Percentiles rank a stretch among this genome's conserved stretches.
Evolutionary conservation across 2,888 invertebrate species (phyloP).

Genomic region (Nomada lathburiana): DNA sequence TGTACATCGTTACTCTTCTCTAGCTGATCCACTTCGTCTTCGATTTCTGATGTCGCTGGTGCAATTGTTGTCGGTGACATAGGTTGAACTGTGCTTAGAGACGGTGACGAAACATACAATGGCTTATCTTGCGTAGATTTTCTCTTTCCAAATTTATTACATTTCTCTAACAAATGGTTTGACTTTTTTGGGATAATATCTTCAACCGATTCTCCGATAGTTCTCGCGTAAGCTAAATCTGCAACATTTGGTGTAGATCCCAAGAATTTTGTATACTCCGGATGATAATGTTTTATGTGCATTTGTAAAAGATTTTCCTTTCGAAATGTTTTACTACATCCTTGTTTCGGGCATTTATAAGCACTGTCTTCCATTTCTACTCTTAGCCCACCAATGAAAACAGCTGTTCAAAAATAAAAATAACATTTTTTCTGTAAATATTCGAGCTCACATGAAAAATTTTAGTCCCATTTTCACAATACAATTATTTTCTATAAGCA

Average conservation of each 20-base stretch:
- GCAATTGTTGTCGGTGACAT: constrained; percentile 56
- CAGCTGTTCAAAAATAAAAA: constrained; percentile 85
- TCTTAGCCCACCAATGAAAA: constrained; percentile 81
- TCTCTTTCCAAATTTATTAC: constrained; percentile 76
- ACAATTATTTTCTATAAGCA: background rate
- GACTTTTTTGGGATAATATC: constrained; percentile 82
- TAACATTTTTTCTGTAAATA: constrained; percentile 8
- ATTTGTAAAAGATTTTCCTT: constrained; percentile 96
- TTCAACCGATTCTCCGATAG: constrained; percentile 87
- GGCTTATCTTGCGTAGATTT: constrained; percentile 65
- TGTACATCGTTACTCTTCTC: constrained; percentile 64
- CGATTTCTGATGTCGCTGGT: constrained; percentile 54
- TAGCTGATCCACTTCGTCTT: constrained; percentile 64
- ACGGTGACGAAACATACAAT: constrained; percentile 33
- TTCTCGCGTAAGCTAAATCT: constrained; percentile 93
- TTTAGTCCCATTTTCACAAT: background rate
- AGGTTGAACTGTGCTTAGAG: constrained; percentile 48
- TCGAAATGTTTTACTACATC: constrained; percentile 95
- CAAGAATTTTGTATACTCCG: constrained; percentile 90
- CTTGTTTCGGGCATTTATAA: constrained; percentile 91
- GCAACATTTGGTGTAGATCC: constrained; percentile 94
- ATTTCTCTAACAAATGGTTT: constrained; percentile 83
- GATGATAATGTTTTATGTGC: constrained; percentile 98
- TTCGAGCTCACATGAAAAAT: constrained; percentile 73
- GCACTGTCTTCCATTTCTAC: constrained; percentile 89